Percentiles rank a stretch among this genome's conserved stretches.
Conservation (phyloP, 2,113 vertebrate genomes). For the Corythoichthys intestinalis region DNA sequence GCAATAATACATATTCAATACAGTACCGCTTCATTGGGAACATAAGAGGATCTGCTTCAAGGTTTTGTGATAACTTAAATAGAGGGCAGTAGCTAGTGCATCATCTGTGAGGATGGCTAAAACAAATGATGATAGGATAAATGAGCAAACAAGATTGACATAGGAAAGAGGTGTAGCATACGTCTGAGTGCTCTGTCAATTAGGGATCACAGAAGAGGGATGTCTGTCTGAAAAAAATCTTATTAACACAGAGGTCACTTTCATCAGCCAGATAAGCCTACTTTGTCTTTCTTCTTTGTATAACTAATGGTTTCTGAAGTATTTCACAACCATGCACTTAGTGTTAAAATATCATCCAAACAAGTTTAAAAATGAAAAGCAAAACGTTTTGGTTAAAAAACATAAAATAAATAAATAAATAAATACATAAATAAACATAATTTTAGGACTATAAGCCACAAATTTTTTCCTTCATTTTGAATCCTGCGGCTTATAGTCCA, state of each 20-base stretch:
- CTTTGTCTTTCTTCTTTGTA: neutral
- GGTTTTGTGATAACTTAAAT: conserved; percentile 34
- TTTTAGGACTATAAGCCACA: too few species aligned
- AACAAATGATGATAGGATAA: conserved; percentile 57
- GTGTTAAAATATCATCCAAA: neutral
- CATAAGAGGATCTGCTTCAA: conserved; percentile 18
- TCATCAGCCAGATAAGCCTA: conserved; percentile 49
- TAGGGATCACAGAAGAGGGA: conserved; percentile 37
- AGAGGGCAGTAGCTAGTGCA: conserved; percentile 34
- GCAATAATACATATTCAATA: neutral
- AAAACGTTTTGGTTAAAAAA: neutral
- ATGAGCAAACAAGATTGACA: conserved; percentile 61
- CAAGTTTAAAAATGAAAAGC: neutral
- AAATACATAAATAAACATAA: too few species aligned
- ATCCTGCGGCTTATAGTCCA: too few species aligned
- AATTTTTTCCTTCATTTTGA: too few species aligned
- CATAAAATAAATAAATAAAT: neutral
- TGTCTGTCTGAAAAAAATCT: conserved; percentile 59
- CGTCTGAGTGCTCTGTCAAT: conserved; percentile 57
- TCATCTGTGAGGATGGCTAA: conserved; percentile 34
- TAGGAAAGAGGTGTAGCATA: conserved; percentile 60
- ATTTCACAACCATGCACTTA: neutral
- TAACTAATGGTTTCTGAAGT: neutral
- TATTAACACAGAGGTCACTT: conserved; percentile 75
- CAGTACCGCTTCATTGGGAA: neutral